Base-by-base conservation (phyloP, 1,140 invertebrate genomes). In the Alviniconcha marisindica region DNA sequence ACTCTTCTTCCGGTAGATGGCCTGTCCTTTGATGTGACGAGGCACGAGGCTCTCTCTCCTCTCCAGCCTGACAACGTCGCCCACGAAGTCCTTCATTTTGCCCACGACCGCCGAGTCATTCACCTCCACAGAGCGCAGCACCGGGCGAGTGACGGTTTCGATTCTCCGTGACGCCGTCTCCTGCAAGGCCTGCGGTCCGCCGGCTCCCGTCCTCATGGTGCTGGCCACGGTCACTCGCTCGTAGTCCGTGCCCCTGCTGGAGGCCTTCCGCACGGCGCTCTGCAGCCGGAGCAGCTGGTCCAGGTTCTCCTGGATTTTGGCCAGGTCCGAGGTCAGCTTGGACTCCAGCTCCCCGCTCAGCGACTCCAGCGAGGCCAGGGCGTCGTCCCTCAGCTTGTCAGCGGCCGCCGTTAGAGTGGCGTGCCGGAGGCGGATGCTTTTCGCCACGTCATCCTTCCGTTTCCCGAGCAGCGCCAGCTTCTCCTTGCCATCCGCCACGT, bases 11-110 rank as follows among this genome's bases (percentile, higher is more conserved):
- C n/a, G n/a, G n/a, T n/a, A n/a, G n/a, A n/a, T n/a, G n/a, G n/a
- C n/a, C n/a, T n/a, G n/a, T n/a, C n/a, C n/a, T n/a, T n/a, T n/a
- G n/a, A n/a, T n/a, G n/a, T n/a, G n/a, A n/a, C n/a, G n/a, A n/a
- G n/a, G n/a, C 28, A 33, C 63, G 28, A 66, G 3, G 18, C 63
- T 66, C 28, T 66, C 63, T 33, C 63, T 66, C 63, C 63, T 66
- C 63, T 66, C 63, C 63, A 66, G 63, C 63, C 31, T 66, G 2
- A 66, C 63, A 28, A 66, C 63, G 28, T 66, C 7, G 28, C 63
- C 63, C 63, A 66, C 63, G 28, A 33, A 66, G 12, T 18, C 63
- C n/a, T 10, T 33, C 63, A 66, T 66, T 33, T 15, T 66, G 2
- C 3, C 18, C 28, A 33, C 63, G 7, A 33, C 63, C n/a, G 54